A percentile compares a stretch with the other conserved stretches of the same genome.
phyloP scores from a whole-genome alignment of 2,113 vertebrate genomes.

The Clarias macrocephalus region DNA sequence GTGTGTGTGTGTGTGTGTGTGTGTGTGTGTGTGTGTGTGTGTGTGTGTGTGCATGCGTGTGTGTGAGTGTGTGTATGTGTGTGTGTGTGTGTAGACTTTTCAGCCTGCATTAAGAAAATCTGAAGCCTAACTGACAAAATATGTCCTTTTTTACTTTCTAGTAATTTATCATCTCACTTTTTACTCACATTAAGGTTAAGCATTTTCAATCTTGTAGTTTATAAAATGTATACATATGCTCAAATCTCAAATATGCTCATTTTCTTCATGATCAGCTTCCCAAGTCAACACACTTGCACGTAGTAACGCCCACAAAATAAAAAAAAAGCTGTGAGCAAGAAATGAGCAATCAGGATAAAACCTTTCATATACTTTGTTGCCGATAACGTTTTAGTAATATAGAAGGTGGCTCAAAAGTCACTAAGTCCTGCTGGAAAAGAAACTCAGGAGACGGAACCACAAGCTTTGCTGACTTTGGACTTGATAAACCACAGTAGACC shows the following conservation, averaged over 20 bases:
- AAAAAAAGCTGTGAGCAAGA: neutral
- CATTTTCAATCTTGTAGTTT: neutral
- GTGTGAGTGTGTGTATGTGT: conserved; percentile 8
- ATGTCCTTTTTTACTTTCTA: neutral
- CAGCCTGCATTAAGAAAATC: neutral
- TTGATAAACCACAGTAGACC: too few relatives aligned
- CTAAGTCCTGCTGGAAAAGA: too few relatives aligned
- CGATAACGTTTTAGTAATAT: neutral
- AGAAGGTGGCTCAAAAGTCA: neutral
- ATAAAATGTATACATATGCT: too few relatives aligned
- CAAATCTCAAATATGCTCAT: neutral
- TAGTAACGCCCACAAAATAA: neutral
- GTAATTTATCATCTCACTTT: neutral
- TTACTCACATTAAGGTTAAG: neutral
- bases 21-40: too few relatives aligned
- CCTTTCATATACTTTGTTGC: neutral
- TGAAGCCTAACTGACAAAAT: neutral
- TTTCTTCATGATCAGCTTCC: neutral
- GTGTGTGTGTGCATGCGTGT: too few relatives aligned
- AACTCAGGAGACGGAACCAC: too few relatives aligned
- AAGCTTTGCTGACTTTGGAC: too few relatives aligned
- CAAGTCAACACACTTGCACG: neutral
- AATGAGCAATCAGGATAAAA: neutral
- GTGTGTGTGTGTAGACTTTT: neutral
- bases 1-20: too few relatives aligned